Conservation (phyloP, 2,888 invertebrate genomes). For the Epirrita christyi region DNA sequence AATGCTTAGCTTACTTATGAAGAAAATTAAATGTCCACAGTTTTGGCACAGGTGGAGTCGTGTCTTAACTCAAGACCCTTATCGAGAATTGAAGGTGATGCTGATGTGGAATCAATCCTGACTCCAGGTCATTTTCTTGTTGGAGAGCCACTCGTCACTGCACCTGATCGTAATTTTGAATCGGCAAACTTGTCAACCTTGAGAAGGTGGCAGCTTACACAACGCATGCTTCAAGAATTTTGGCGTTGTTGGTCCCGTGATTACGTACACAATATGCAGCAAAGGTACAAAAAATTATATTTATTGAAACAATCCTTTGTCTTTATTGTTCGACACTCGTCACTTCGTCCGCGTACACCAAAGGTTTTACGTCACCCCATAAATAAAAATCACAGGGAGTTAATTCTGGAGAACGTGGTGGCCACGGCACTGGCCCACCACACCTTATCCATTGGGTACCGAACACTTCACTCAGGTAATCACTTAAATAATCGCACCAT, state of each 20-base stretch:
- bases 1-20: conserved; percentile 30
- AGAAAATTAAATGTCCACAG: conserved; percentile 31
- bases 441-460: too few species aligned
- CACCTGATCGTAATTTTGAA: conserved; percentile 28
- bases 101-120: conserved; percentile 2
- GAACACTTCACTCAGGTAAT: too few species aligned
- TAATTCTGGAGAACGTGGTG: too few species aligned
- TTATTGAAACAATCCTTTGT: too few species aligned
- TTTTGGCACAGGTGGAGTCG: conserved; percentile 31
- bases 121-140: conserved; percentile 35
- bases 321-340: too few species aligned
- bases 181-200: conserved; percentile 12
- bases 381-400: too few species aligned
- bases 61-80: conserved; percentile 35
- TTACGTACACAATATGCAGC: not conserved
- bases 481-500: too few species aligned
- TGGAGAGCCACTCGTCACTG: conserved; percentile 29
- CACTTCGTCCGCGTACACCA: too few species aligned
- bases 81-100: conserved; percentile 6
- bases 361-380: too few species aligned
- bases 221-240: conserved; percentile 29
- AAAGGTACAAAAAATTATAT: not conserved
- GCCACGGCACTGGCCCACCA: too few species aligned
- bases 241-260: conserved; percentile 29
- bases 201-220: conserved; percentile 29